Conservation (phyloP, 2,797 vertebrate genomes). For the Geotrypetes seraphini region DNA sequence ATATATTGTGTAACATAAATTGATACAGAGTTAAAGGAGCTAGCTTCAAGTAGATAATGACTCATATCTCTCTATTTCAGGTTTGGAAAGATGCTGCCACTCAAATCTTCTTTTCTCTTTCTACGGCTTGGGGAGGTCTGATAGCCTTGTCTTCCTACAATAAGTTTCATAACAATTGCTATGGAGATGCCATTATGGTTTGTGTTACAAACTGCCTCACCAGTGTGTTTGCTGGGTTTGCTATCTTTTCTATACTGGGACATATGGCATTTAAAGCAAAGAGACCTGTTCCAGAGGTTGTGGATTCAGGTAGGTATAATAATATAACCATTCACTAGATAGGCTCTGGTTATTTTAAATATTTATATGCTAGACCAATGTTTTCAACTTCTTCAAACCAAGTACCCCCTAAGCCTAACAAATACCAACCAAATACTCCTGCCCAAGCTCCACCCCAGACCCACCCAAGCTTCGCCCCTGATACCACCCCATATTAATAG, state of each 20-base stretch:
- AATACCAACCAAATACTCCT: too few species aligned
- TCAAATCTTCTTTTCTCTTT: conserved; percentile 88
- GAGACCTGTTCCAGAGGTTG: conserved; percentile 71
- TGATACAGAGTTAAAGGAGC: too few species aligned
- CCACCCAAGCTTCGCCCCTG: too few species aligned
- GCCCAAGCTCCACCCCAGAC: too few species aligned
- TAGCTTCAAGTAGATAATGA: too few species aligned
- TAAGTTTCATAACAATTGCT: conserved; percentile 89
- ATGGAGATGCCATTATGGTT: conserved; percentile 72
- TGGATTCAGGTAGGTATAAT: conserved; percentile 69
- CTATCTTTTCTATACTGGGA: conserved; percentile 89
- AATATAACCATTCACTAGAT: fast-evolving
- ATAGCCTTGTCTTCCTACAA: conserved; percentile 88
- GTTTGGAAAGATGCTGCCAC: conserved; percentile 92
- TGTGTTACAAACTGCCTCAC: conserved; percentile 77
- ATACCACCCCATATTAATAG: too few species aligned
- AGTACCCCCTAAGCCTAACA: too few species aligned
- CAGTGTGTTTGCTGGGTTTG: conserved; percentile 84
- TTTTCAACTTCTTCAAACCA: too few species aligned
- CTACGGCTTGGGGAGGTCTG: conserved; percentile 78
- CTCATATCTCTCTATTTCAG: conserved; percentile 49
- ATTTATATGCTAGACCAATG: too few species aligned
- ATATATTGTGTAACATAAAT: too few species aligned
- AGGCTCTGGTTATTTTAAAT: not conserved
- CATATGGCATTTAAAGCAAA: conserved; percentile 79